phyloP scores from a whole-genome alignment of 2,113 vertebrate genomes.

The Hemiprocne comata region DNA sequence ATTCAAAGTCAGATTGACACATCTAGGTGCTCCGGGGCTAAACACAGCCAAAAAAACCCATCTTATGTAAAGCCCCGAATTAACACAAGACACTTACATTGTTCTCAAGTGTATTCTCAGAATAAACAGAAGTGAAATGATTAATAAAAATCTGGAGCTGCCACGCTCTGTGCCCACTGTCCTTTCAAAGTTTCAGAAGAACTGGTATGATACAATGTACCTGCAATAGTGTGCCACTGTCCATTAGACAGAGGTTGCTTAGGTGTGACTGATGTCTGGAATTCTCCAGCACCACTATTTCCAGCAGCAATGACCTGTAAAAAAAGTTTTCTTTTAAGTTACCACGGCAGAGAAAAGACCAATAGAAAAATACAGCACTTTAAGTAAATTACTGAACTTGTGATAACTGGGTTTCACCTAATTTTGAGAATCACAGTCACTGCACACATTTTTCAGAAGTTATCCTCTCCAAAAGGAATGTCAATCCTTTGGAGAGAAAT shows the following conservation, averaged over 20 bases:
- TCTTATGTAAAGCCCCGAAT: neutral
- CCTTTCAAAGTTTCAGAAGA: neutral
- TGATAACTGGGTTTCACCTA: neutral
- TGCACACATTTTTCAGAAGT: neutral
- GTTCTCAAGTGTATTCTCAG: neutral
- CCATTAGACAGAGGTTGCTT: constrained; percentile 85
- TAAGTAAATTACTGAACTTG: neutral
- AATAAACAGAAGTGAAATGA: neutral
- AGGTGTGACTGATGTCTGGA: constrained; percentile 81
- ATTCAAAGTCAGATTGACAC: neutral
- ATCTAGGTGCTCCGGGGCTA: neutral
- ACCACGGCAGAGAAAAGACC: neutral
- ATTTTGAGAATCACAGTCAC: neutral
- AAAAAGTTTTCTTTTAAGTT: neutral
- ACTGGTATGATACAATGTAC: constrained; percentile 61
- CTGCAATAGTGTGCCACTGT: constrained; percentile 88
- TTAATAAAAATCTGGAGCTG: neutral
- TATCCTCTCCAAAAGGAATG: neutral
- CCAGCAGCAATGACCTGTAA: constrained; percentile 85
- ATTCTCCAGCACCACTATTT: constrained; percentile 79
- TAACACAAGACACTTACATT: neutral
- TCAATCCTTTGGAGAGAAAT: no score
- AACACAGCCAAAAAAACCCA: neutral
- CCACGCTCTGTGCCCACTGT: neutral
- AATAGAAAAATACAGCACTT: neutral